Conservation (phyloP, 1,140 invertebrate species). For the Laupala kohalensis region DNA sequence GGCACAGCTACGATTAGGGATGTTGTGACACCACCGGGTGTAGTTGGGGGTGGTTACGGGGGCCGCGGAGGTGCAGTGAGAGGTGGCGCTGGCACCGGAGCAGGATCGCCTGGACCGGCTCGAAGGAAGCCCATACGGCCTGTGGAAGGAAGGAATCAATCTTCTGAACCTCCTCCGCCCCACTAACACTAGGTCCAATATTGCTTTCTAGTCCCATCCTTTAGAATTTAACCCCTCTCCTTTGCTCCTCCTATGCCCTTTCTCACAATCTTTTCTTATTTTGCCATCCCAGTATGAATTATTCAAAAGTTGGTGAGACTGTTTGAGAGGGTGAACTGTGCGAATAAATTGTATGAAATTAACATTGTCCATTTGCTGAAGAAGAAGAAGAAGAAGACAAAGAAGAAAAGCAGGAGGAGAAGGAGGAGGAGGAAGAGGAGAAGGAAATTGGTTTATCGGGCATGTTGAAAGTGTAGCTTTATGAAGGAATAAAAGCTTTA, state of each 20-base stretch:
- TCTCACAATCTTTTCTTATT: conserved; percentile 6
- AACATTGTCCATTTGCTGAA: neutral
- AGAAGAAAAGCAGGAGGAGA: neutral
- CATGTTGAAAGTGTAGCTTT: neutral
- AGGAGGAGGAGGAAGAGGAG: neutral
- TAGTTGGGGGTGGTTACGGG: conserved; percentile 4
- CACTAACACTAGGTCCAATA: conserved; percentile 17
- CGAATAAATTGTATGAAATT: neutral
- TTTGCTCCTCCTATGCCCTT: conserved; percentile 8
- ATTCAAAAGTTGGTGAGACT: conserved; percentile 13
- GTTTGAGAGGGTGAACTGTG: conserved; percentile 1
- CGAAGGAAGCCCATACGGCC: conserved; percentile 20
- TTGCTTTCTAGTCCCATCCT: conserved; percentile 13
- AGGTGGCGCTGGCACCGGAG: conserved; percentile 3
- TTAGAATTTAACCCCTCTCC: conserved; percentile 10
- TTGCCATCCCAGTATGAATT: conserved; percentile 10
- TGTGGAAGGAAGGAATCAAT: conserved; percentile 19
- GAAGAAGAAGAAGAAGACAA: neutral
- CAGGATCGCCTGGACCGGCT: conserved; percentile 14
- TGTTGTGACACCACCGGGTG: conserved; percentile 14
- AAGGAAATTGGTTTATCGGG: conserved; percentile 4
- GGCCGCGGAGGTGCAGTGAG: conserved; percentile 8
- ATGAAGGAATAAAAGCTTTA: neutral
- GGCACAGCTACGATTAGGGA: conserved; percentile 16
- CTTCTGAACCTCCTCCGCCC: conserved; percentile 21